Evolutionary conservation across 2,888 invertebrate species (phyloP).

Genomic region (Chaetogeoica ovagalla): DNA sequence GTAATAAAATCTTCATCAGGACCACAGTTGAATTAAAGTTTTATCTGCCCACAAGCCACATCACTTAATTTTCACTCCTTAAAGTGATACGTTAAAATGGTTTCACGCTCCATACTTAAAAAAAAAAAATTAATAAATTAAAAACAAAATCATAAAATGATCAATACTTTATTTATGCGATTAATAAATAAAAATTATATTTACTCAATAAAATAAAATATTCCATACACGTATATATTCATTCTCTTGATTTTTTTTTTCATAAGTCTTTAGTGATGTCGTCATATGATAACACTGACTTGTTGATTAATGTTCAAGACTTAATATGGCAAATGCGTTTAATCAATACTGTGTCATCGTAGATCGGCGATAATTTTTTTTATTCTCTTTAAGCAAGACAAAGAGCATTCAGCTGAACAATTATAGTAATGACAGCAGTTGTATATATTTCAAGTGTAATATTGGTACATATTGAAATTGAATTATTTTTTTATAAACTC

Average conservation of each 20-base stretch:
- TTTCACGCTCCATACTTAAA: not conserved
- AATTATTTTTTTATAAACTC: conserved; percentile 17
- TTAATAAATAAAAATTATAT: conserved; percentile 15
- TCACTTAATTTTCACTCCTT: not conserved
- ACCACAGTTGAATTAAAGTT: not conserved
- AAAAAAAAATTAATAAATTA: not conserved
- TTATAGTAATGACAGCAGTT: conserved; percentile 20
- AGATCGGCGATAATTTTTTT: conserved; percentile 35
- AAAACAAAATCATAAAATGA: not conserved
- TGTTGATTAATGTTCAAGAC: not conserved
- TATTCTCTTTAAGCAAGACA: conserved; percentile 24
- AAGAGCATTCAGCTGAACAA: conserved; percentile 17
- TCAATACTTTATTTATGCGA: not conserved
- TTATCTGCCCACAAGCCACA: not conserved
- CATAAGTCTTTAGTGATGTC: conserved; percentile 12
- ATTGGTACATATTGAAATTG: conserved; percentile 21
- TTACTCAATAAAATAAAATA: conserved; percentile 2
- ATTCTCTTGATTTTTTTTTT: conserved; percentile 29
- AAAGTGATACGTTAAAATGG: not conserved
- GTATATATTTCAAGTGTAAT: conserved; percentile 16
- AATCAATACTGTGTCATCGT: conserved; percentile 31
- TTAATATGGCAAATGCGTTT: conserved; percentile 2
- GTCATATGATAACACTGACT: not conserved
- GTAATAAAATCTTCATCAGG: too few relatives aligned
- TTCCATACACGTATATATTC: not conserved